Percentiles rank a stretch among this genome's conserved stretches.
Evolutionary conservation across 2,113 vertebrate genomes (phyloP).

Genomic region (Gobius niger): DNA sequence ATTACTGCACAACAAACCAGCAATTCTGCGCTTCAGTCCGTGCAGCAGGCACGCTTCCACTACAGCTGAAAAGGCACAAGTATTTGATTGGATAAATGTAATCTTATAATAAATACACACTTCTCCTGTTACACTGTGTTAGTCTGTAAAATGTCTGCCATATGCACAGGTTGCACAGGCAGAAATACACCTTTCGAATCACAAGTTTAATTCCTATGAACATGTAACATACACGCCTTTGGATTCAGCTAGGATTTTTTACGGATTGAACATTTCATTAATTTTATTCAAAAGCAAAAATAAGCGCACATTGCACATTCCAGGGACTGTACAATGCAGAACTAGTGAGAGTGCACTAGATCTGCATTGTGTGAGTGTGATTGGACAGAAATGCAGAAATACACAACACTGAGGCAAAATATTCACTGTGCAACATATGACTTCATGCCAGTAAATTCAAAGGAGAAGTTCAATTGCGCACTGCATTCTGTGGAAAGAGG

Average conservation of each 20-base stretch:
- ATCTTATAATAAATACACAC: neutral
- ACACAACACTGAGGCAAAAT: too few relatives aligned
- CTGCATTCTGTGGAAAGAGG: too few relatives aligned
- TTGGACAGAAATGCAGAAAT: too few relatives aligned
- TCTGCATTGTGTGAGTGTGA: too few relatives aligned
- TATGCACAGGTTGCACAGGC: constrained; percentile 44
- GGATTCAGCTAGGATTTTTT: neutral
- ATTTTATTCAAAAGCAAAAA: too few relatives aligned
- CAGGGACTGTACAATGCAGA: too few relatives aligned
- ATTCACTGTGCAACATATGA: too few relatives aligned
- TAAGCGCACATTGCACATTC: too few relatives aligned
- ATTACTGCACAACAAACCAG: constrained; percentile 94
- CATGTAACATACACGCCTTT: constrained; percentile 52
- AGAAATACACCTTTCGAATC: constrained; percentile 48
- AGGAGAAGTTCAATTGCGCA: too few relatives aligned
- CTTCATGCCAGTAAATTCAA: too few relatives aligned
- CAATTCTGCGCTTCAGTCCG: constrained; percentile 87
- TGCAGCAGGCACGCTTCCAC: constrained; percentile 92
- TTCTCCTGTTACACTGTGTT: neutral
- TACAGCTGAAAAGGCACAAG: constrained; percentile 75
- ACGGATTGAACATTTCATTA: too few relatives aligned
- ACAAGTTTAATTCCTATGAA: constrained; percentile 43
- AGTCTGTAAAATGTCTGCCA: constrained; percentile 11
- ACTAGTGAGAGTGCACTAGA: too few relatives aligned
- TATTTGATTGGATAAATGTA: neutral